Evolutionary conservation across 2,113 vertebrate species (phyloP).

Genomic region (Platycercus adscitus): DNA sequence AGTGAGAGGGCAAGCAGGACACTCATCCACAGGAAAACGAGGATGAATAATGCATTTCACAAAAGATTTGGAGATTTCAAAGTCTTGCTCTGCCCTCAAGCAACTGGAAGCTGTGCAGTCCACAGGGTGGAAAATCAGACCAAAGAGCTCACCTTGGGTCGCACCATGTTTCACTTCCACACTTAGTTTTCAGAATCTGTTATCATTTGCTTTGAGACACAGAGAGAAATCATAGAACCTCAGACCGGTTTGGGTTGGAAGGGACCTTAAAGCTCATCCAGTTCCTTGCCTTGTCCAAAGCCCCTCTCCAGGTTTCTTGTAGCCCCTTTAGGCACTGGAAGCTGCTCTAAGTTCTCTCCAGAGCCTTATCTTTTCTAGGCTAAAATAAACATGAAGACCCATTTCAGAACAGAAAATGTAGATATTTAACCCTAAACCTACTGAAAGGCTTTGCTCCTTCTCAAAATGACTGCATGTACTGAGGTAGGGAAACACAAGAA

Average conservation of each 20-base stretch:
- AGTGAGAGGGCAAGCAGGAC: slow-evolving; percentile 48
- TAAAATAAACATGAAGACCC: background rate
- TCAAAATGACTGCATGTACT: accelerated
- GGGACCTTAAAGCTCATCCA: background rate
- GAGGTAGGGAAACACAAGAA: background rate
- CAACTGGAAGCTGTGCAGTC: slow-evolving; percentile 22
- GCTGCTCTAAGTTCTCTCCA: background rate
- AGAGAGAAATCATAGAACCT: background rate
- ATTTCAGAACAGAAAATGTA: background rate
- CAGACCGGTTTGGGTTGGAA: background rate
- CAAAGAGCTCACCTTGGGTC: slow-evolving; percentile 47
- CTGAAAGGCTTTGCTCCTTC: background rate
- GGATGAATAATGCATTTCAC: slow-evolving; percentile 62
- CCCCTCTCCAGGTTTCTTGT: background rate
- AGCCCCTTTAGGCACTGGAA: background rate
- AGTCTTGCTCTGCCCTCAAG: slow-evolving; percentile 52
- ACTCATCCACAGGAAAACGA: background rate
- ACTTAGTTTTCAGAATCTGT: background rate
- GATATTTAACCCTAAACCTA: background rate
- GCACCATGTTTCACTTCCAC: background rate
- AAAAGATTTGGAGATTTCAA: slow-evolving; percentile 54
- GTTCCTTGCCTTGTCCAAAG: background rate
- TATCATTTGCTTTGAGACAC: background rate
- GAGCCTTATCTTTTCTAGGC: background rate
- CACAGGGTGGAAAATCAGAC: slow-evolving; percentile 51